phyloP scores from a whole-genome alignment of 2,888 invertebrate species.

The Andrena camellia region DNA sequence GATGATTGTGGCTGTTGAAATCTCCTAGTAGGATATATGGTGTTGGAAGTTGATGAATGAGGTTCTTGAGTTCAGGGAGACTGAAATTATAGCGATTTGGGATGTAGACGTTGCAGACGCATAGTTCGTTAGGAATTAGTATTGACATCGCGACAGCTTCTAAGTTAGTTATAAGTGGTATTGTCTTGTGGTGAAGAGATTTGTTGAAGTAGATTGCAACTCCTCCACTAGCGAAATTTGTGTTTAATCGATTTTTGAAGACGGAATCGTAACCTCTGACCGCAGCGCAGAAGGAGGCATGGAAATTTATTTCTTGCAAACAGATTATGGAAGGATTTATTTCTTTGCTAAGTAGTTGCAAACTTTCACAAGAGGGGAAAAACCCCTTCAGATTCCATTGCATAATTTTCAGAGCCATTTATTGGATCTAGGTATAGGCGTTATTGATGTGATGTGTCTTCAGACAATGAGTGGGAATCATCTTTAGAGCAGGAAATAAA shows the following conservation, averaged over 20 bases:
- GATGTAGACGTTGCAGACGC: background rate
- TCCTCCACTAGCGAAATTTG: background rate
- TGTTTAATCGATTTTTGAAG: background rate
- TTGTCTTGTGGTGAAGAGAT: background rate
- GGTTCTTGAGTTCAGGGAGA: background rate
- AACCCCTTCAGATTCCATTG: background rate
- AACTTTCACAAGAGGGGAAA: background rate
- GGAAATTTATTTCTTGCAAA: background rate
- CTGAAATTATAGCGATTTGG: background rate
- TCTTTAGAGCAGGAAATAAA: background rate
- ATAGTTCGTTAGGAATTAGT: background rate
- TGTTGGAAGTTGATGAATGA: constrained; percentile 57
- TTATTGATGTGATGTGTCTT: background rate
- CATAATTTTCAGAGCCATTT: background rate
- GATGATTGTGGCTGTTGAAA: constrained; percentile 60
- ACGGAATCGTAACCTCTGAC: background rate
- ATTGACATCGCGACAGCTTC: background rate
- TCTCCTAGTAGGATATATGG: constrained; percentile 69
- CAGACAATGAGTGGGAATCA: background rate
- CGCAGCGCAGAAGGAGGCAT: accelerated
- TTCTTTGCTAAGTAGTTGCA: background rate
- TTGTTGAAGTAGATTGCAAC: background rate
- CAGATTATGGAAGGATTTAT: background rate
- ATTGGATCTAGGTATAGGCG: background rate
- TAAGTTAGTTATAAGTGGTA: background rate